Evolutionary conservation across 1,140 invertebrate species (phyloP).

Genomic region (Drosophila nigrodunni): DNA sequence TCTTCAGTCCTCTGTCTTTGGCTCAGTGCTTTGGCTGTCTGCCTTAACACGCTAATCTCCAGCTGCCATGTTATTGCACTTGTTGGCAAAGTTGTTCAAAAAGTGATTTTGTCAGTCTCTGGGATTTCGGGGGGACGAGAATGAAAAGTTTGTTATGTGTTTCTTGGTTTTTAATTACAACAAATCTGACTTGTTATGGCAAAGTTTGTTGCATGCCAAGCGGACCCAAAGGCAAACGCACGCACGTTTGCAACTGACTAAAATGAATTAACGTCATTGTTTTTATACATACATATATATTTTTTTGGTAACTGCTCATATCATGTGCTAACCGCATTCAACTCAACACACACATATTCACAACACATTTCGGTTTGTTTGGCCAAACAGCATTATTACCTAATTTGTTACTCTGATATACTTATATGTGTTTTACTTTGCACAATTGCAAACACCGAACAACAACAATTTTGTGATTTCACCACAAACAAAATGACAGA

Average conservation of each 20-base stretch:
- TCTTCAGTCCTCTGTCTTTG: neutral
- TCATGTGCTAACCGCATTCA: slow-evolving; percentile 75
- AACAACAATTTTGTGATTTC: slow-evolving; percentile 45
- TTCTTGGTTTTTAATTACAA: slow-evolving; percentile 80
- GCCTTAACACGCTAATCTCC: slow-evolving; percentile 77
- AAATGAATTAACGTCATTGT: slow-evolving; percentile 76
- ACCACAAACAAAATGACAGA: slow-evolving; percentile 60
- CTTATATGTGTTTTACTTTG: slow-evolving; percentile 72
- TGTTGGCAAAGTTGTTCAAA: slow-evolving; percentile 80
- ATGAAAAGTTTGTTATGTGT: slow-evolving; percentile 69
- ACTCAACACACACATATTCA: slow-evolving; percentile 21
- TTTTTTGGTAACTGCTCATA: slow-evolving; percentile 60
- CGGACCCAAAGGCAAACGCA: slow-evolving; percentile 1
- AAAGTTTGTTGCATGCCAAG: slow-evolving; percentile 59
- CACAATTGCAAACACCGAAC: slow-evolving; percentile 70
- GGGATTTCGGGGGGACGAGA: slow-evolving; percentile 17
- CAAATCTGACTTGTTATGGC: slow-evolving; percentile 77
- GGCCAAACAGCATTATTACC: slow-evolving; percentile 40
- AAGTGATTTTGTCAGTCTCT: slow-evolving; percentile 74
- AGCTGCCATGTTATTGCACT: slow-evolving; percentile 82
- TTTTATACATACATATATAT: slow-evolving; percentile 9
- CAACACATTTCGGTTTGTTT: slow-evolving; percentile 43
- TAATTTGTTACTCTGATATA: slow-evolving; percentile 40
- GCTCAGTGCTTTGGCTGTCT: slow-evolving; percentile 37
- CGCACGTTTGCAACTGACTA: slow-evolving; percentile 64